These are phyloP conservation scores for Prosopocoilus inquinatus DNA, from an alignment of 2,888 invertebrate genomes.

Conservation along the genomic window DNA sequence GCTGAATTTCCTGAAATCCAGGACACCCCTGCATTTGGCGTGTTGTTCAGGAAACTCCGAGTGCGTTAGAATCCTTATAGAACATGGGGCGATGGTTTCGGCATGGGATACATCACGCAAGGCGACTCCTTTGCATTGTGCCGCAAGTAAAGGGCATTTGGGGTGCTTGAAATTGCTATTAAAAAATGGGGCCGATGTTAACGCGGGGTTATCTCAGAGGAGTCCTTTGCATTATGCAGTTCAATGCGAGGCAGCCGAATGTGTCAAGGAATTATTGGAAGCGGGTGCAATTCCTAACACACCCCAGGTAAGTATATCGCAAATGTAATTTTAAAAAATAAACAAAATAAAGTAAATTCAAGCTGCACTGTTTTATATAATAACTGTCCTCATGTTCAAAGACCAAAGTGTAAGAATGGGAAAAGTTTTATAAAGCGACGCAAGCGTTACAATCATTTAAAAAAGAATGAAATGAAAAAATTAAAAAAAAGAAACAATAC, in stretches of 20 bases:
- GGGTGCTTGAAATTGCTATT: slow-evolving; percentile 64
- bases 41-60: slow-evolving; percentile 72
- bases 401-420: too few species aligned
- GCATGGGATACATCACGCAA: slow-evolving; percentile 69
- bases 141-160: slow-evolving; percentile 66
- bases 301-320: slow-evolving; percentile 63
- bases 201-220: slow-evolving; percentile 64
- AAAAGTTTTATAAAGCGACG: too few species aligned
- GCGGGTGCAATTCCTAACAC: slow-evolving; percentile 82
- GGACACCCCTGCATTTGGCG: slow-evolving; percentile 75
- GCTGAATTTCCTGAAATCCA: slow-evolving; percentile 34
- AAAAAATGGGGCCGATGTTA: slow-evolving; percentile 74
- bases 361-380: too few species aligned
- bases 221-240: slow-evolving; percentile 86
- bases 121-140: slow-evolving; percentile 76
- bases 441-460: too few species aligned
- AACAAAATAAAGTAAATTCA: too few species aligned
- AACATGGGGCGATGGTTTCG: slow-evolving; percentile 63
- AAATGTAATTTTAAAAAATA: too few species aligned
- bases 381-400: too few species aligned
- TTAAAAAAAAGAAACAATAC: too few species aligned
- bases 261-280: slow-evolving; percentile 69
- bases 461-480: too few species aligned
- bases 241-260: slow-evolving; percentile 70
- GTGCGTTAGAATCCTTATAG: slow-evolving; percentile 68